A percentile compares a stretch with the other conserved stretches of the same genome.
These are phyloP conservation scores for Caenorhabditis briggsae DNA, from an alignment of 1,140 invertebrate genomes.

Conservation along the genomic window DNA sequence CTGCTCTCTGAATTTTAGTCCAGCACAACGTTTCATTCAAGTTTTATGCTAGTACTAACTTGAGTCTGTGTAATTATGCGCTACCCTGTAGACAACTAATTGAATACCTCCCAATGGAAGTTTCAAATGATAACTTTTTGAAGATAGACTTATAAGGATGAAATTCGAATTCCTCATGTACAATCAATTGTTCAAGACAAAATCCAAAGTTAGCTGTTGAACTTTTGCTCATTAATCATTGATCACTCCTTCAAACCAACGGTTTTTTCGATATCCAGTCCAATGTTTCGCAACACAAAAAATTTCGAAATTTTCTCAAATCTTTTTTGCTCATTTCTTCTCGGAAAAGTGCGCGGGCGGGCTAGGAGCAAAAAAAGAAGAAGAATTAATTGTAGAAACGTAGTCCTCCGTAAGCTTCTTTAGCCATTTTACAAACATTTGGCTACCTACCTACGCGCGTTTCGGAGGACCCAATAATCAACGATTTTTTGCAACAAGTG, in stretches of 20 bases:
- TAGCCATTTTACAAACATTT: slow-evolving; percentile 54
- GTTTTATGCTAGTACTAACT: too few relatives aligned
- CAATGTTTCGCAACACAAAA: slow-evolving; percentile 5
- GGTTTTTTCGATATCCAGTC: neutral
- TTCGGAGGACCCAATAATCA: slow-evolving; percentile 26
- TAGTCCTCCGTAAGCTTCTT: slow-evolving; percentile 54
- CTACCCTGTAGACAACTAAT: too few relatives aligned
- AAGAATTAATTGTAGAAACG: slow-evolving; percentile 56
- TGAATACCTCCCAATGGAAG: too few relatives aligned
- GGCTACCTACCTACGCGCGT: slow-evolving; percentile 48
- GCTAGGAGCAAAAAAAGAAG: neutral
- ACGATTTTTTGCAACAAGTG: slow-evolving; percentile 1
- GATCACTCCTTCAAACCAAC: slow-evolving; percentile 21
- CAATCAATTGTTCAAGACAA: too few relatives aligned
- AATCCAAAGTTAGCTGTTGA: neutral
- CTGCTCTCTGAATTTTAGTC: too few relatives aligned
- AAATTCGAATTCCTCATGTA: too few relatives aligned
- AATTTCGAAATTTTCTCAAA: slow-evolving; percentile 43
- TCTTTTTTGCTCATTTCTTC: neutral
- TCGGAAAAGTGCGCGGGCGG: slow-evolving; percentile 42
- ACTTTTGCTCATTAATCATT: slow-evolving; percentile 38
- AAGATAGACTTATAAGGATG: too few relatives aligned
- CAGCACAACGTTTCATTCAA: too few relatives aligned
- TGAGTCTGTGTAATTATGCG: too few relatives aligned
- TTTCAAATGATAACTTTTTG: too few relatives aligned